A percentile compares a stretch with the other conserved stretches of the same genome.
Conservation (phyloP, 1,140 invertebrate genomes). For the Temnothorax curvispinosus region DNA sequence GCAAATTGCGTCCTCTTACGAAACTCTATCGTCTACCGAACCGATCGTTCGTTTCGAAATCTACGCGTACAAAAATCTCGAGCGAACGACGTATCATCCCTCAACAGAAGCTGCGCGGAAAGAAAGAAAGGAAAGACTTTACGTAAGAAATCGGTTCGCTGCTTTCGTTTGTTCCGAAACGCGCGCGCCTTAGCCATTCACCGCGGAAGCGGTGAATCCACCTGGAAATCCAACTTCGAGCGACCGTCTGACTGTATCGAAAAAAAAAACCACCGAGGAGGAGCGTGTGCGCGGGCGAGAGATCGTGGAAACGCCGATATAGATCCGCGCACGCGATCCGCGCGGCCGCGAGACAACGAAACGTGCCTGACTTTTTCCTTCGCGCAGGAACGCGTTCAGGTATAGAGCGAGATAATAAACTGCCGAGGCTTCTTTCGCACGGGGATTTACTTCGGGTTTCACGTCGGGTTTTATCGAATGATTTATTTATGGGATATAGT, state of each 20-base stretch:
- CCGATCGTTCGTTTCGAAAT: conserved; percentile 27
- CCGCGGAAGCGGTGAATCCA: neutral
- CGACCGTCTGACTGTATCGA: neutral
- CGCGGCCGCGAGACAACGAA: neutral
- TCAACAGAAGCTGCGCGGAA: neutral
- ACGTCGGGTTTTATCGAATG: neutral
- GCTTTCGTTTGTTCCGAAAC: conserved; percentile 1
- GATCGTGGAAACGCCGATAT: conserved; percentile 28
- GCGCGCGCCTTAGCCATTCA: neutral
- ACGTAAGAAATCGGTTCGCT: conserved; percentile 1
- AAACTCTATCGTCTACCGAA: neutral
- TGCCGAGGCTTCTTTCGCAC: conserved; percentile 7
- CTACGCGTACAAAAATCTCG: neutral
- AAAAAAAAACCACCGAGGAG: neutral
- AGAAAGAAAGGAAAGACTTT: neutral
- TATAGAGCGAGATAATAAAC: neutral
- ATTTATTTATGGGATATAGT: neutral
- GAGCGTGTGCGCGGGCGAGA: neutral
- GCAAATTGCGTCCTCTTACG: neutral
- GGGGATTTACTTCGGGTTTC: neutral
- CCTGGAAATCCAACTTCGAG: neutral
- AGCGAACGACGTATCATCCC: neutral
- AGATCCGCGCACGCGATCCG: neutral
- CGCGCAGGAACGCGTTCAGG: neutral
- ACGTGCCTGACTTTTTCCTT: neutral